A percentile compares a stretch with the other conserved stretches of the same genome.
phyloP scores from a whole-genome alignment of 1,140 invertebrate genomes.

The Drosophila persimilis region DNA sequence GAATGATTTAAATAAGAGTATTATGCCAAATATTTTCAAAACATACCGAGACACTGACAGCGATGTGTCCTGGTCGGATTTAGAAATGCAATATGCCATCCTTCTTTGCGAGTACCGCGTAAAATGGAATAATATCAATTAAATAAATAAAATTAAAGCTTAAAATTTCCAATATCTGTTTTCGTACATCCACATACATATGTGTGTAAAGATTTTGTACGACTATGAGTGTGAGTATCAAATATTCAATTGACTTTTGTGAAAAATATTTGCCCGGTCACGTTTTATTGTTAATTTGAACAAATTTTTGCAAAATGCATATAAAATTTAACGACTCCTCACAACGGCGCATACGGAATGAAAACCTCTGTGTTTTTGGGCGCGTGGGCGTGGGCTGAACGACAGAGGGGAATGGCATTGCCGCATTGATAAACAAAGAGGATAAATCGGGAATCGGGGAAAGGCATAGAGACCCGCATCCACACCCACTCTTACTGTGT shows the following conservation, averaged over 20 bases:
- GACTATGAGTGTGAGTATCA: constrained; percentile 18
- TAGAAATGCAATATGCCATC: no score
- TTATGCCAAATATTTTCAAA: no score
- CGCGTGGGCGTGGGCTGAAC: no score
- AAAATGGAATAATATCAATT: no score
- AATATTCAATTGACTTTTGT: constrained; percentile 59
- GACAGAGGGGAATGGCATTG: neutral
- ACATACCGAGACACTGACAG: no score
- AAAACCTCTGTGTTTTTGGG: constrained; percentile 32
- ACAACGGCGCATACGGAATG: constrained; percentile 43
- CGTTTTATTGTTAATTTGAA: constrained; percentile 79
- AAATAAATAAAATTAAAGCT: constrained; percentile 16
- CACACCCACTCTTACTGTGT: no score
- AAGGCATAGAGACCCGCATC: neutral
- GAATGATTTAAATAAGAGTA: no score
- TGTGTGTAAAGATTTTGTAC: neutral
- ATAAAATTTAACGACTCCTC: constrained; percentile 69
- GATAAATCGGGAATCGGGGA: no score
- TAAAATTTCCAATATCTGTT: constrained; percentile 1
- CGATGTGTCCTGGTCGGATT: no score
- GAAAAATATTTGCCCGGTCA: constrained; percentile 73
- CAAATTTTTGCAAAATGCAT: constrained; percentile 74
- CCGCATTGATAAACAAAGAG: constrained; percentile 12
- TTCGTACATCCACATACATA: constrained; percentile 1
- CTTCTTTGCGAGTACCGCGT: no score